phyloP scores from a whole-genome alignment of 2,888 invertebrate species.

The Dichetophora obliterata region DNA sequence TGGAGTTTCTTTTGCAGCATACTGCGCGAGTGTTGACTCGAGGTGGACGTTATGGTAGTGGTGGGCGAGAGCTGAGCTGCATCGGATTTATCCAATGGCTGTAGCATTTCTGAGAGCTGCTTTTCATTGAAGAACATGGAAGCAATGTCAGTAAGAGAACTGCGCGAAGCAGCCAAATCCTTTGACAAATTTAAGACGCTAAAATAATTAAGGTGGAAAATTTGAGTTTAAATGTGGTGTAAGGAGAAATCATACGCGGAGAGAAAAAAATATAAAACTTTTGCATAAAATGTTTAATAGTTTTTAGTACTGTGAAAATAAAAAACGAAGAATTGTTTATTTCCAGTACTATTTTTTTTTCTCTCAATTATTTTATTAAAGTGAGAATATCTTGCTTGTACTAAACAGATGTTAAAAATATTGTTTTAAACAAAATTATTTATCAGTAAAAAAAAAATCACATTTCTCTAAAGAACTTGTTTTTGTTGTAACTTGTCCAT shows the following conservation, averaged over 20 bases:
- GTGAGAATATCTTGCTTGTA: too few relatives aligned
- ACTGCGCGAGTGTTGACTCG: slow-evolving; percentile 57
- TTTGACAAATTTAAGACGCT: slow-evolving; percentile 68
- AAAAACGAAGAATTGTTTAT: too few relatives aligned
- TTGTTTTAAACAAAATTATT: too few relatives aligned
- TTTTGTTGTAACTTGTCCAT: too few relatives aligned
- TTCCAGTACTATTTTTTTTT: too few relatives aligned
- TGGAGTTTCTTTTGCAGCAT: slow-evolving; percentile 57
- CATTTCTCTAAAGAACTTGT: too few relatives aligned
- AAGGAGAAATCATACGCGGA: neutral
- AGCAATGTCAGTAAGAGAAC: slow-evolving; percentile 73
- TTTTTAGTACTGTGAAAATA: too few relatives aligned
- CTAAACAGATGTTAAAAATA: too few relatives aligned
- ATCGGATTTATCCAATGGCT: slow-evolving; percentile 58
- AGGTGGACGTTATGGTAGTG: slow-evolving; percentile 56
- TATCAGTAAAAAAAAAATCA: too few relatives aligned
- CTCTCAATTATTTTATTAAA: too few relatives aligned
- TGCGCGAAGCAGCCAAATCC: slow-evolving; percentile 62
- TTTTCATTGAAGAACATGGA: slow-evolving; percentile 68
- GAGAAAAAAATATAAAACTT: too few relatives aligned
- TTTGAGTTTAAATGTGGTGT: neutral
- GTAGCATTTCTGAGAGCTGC: slow-evolving; percentile 55
- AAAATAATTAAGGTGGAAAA: neutral
- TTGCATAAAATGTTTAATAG: too few relatives aligned
- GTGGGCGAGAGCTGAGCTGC: slow-evolving; percentile 61